phyloP scores from a whole-genome alignment of 1,140 invertebrate genomes.

The Habropoda laboriosa region DNA sequence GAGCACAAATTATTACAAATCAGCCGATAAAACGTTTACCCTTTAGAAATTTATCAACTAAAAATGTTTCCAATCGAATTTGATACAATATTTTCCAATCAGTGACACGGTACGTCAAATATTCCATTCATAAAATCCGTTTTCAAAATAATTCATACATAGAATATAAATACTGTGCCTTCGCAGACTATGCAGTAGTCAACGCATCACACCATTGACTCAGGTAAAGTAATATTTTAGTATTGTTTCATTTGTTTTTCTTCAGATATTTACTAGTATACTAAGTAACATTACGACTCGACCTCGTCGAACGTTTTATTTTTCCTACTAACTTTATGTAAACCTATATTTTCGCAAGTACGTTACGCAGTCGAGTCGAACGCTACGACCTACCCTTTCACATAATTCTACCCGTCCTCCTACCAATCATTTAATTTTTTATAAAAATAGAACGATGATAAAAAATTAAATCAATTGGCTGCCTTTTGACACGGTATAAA shows the following conservation, averaged over 20 bases:
- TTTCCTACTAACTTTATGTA: background rate
- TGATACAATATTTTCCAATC: constrained; percentile 30
- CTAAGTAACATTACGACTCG: constrained; percentile 39
- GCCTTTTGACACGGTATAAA: constrained; percentile 55
- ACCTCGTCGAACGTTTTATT: background rate
- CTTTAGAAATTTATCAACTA: too few species aligned
- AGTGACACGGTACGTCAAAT: constrained; percentile 16
- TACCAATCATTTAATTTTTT: constrained; percentile 77
- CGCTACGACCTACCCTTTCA: background rate
- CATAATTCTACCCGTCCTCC: constrained; percentile 9
- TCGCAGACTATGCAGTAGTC: constrained; percentile 43
- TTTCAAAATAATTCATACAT: constrained; percentile 37
- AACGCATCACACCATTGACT: constrained; percentile 12
- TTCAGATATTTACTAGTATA: constrained; percentile 42
- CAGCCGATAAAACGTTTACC: too few species aligned
- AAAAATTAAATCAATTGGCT: constrained; percentile 76
- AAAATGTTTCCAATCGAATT: background rate
- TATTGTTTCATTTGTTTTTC: too few species aligned
- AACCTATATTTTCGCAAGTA: background rate
- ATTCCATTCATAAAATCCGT: constrained; percentile 27
- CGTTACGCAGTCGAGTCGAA: constrained; percentile 21
- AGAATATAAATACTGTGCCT: constrained; percentile 66
- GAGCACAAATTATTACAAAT: too few species aligned
- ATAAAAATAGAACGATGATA: constrained; percentile 73
- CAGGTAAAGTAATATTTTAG: constrained; percentile 46